Base-by-base conservation (phyloP, 2,797 vertebrate species). In the Sciaenops ocellatus region DNA sequence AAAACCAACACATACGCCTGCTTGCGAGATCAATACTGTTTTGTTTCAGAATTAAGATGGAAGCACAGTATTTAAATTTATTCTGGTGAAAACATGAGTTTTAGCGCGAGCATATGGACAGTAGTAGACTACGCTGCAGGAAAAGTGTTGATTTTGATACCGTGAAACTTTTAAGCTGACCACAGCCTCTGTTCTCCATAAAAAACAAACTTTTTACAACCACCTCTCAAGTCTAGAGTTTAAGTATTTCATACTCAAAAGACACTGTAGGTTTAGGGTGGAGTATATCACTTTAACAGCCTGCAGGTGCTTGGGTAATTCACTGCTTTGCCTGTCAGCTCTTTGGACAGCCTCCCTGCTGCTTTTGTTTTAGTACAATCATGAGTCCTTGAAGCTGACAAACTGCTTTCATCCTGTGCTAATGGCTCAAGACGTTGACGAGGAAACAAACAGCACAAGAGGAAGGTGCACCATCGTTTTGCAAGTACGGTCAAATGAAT, bases 361-460 rank as follows among this genome's bases (percentile, higher is more conserved):
- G 82, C 75, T 84, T 83, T 82, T 91, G 84, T 87, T 89, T 90
- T 51, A 83, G 74, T 70, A 84, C 80, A 85, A 87, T 85, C 73
- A 87, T 4, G 77, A 84, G 78, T 85, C 87, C 87, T 86, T 77
- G 65, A 83, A 69, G 79, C 73, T 75, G 84, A 83, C 79, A 89
- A 90, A 88, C 55, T 83, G 56, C 76, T 87, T 86, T 87, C 71
- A 88, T 84, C 62, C 46, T 26, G 12, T 57, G 79, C 42, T 81
- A 87, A 92, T 83, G 85, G 79, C 60, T 50, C 63, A 83, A 71
- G 87, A 87, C 84, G 59, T 4, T 63, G 79, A 89, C 79, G 71
- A 69, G 78, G 65, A 87, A 80, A 78, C 79, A 88, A 79, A 89
- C 68, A 79, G 64, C 56, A 34, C 20, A 57, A 51, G 79, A 81